Conservation (phyloP, 2,888 invertebrate genomes). For the Trachelus iudaicus region DNA sequence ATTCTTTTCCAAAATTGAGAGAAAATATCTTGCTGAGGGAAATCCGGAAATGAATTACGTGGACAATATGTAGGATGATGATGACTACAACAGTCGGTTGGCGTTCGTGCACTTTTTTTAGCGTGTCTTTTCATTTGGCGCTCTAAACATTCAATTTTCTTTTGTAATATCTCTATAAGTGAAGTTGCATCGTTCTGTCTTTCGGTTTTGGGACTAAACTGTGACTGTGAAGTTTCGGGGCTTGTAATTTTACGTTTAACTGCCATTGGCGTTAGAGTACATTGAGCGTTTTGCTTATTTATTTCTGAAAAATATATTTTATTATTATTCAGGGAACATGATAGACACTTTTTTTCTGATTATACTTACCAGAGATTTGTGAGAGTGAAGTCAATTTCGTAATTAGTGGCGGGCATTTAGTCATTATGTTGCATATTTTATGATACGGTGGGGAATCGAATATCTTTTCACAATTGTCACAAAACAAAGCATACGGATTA, state of each 20-base stretch:
- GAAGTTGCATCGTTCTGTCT: slow-evolving; percentile 6
- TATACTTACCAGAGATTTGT: slow-evolving; percentile 23
- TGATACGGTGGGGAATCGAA: slow-evolving; percentile 36
- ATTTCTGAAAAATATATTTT: neutral
- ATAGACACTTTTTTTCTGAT: neutral
- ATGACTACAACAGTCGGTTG: slow-evolving; percentile 18
- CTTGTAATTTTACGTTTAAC: neutral
- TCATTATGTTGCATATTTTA: slow-evolving; percentile 47
- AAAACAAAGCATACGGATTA: slow-evolving; percentile 46
- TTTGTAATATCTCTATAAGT: slow-evolving; percentile 32
- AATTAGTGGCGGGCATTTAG: slow-evolving; percentile 35
- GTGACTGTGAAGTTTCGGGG: neutral
- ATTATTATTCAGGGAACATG: neutral
- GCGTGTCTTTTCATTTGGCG: slow-evolving; percentile 31
- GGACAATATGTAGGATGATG: slow-evolving; percentile 16
- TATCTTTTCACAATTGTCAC: slow-evolving; percentile 40
- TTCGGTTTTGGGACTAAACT: slow-evolving; percentile 7
- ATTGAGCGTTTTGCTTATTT: neutral
- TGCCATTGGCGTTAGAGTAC: neutral
- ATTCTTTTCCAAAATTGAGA: slow-evolving; percentile 27
- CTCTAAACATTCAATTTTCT: slow-evolving; percentile 34
- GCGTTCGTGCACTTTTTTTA: neutral
- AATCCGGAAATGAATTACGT: slow-evolving; percentile 10
- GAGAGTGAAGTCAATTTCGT: slow-evolving; percentile 31
- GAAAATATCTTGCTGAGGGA: slow-evolving; percentile 22